These are phyloP conservation scores for Dendronephthya gigantea DNA, from an alignment of 64 coral and sea anemone genomes.

Conservation along the genomic window DNA sequence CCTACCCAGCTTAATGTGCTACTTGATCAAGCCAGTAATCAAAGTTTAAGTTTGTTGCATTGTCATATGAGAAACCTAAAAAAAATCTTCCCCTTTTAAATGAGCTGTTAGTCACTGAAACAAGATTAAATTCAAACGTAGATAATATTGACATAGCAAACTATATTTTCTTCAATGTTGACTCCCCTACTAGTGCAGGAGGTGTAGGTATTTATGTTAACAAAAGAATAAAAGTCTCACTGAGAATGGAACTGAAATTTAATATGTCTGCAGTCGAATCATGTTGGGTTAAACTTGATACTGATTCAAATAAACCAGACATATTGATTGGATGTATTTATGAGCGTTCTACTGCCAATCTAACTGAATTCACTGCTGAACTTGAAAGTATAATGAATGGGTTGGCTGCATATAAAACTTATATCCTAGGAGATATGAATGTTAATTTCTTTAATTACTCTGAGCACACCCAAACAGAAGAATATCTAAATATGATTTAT, in stretches of 20 bases:
- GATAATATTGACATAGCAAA: slow-evolving; percentile 31
- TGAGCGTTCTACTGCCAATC: slow-evolving; percentile 37
- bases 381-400: slow-evolving; percentile 26
- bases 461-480: slow-evolving; percentile 27
- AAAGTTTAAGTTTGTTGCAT: background rate
- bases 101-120: slow-evolving; percentile 26
- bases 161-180: slow-evolving; percentile 31
- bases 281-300: slow-evolving; percentile 40
- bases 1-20: background rate
- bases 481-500: slow-evolving; percentile 51
- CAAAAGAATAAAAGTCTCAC: background rate
- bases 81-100: background rate
- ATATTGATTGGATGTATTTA: slow-evolving; percentile 34
- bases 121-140: slow-evolving; percentile 27
- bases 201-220: slow-evolving; percentile 34
- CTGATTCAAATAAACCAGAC: background rate
- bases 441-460: slow-evolving; percentile 39
- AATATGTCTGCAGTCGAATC: slow-evolving; percentile 30
- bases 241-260: slow-evolving; percentile 37
- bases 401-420: slow-evolving; percentile 22
- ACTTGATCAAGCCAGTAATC: background rate
- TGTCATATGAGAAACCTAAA: background rate
- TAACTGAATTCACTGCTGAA: slow-evolving; percentile 32
- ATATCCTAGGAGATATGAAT: slow-evolving; percentile 43
- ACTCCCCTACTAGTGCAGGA: slow-evolving; percentile 35